Percentiles rank a stretch among this genome's conserved stretches.
Evolutionary conservation across 2,797 vertebrate genomes (phyloP).

Genomic region (Allobates femoralis): DNA sequence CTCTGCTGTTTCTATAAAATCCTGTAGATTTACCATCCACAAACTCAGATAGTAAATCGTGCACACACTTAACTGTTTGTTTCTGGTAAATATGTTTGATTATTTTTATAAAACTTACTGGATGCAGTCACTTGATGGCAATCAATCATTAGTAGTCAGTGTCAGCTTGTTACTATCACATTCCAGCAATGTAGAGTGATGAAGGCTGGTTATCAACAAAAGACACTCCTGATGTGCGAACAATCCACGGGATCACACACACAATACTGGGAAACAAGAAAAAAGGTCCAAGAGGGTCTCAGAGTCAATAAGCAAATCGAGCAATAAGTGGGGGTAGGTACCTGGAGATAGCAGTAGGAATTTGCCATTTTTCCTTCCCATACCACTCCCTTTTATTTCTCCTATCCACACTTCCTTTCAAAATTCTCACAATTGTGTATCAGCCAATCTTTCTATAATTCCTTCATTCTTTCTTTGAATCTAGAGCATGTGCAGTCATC

Average conservation of each 20-base stretch:
- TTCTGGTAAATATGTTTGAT: neutral
- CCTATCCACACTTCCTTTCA: constrained; percentile 52
- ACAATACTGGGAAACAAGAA: constrained; percentile 59
- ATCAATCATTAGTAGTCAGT: neutral
- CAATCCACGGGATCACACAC: constrained; percentile 51
- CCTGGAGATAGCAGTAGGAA: constrained; percentile 29
- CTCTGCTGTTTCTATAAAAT: too few species aligned
- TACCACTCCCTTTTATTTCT: constrained; percentile 35
- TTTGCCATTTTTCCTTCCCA: constrained; percentile 40
- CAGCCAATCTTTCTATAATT: constrained; percentile 26
- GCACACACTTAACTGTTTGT: neutral
- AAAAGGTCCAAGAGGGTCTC: constrained; percentile 2
- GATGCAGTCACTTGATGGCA: too few species aligned
- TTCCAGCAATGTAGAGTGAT: neutral
- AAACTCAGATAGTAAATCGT: too few species aligned
- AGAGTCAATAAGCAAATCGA: constrained; percentile 48
- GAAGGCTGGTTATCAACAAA: neutral
- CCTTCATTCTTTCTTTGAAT: constrained; percentile 41
- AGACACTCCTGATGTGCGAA: constrained; percentile 23
- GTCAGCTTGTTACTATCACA: neutral
- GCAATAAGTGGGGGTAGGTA: constrained; percentile 19
- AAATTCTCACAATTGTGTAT: constrained; percentile 58
- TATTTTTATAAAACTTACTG: too few species aligned
- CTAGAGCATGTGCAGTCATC: constrained; percentile 4
- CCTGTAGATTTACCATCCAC: too few species aligned